Evolutionary conservation across 2,888 invertebrate genomes (phyloP).

Genomic region (Meta bourneti): DNA sequence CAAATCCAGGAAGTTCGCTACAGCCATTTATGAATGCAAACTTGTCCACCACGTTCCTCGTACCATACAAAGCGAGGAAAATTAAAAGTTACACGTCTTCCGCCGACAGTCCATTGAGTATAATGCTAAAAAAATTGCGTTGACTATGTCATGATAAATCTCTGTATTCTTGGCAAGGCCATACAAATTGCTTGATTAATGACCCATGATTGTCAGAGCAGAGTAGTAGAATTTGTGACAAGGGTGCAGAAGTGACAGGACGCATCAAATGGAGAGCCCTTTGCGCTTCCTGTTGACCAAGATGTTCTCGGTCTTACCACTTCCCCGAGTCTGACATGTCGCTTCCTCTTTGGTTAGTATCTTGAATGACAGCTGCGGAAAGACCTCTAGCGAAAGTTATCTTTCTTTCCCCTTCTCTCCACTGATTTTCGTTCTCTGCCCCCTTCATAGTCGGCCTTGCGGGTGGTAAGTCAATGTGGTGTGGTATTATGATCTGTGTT

Average conservation of each 20-base stretch:
- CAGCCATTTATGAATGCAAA: too few species aligned
- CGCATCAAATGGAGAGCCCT: not conserved
- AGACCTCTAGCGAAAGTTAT: constrained; percentile 55
- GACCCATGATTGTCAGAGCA: not conserved
- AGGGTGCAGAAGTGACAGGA: not conserved
- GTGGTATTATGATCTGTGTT: constrained; percentile 1
- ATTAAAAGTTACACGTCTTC: too few species aligned
- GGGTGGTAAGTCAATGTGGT: constrained; percentile 39
- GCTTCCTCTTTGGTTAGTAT: constrained; percentile 52
- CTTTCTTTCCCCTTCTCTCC: constrained; percentile 16
- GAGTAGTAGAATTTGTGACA: not conserved
- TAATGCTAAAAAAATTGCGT: too few species aligned
- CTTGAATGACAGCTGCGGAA: constrained; percentile 55
- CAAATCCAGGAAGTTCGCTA: too few species aligned
- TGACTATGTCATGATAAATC: too few species aligned
- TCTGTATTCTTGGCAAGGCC: not conserved
- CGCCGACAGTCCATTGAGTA: too few species aligned
- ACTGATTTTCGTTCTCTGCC: not conserved
- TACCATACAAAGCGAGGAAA: too few species aligned
- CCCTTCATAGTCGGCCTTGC: constrained; percentile 32
- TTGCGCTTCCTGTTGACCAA: constrained; percentile 66
- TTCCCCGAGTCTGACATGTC: constrained; percentile 44
- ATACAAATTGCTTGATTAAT: constrained; percentile 36
- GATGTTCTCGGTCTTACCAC: constrained; percentile 54
- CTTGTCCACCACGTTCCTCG: too few species aligned